Evolutionary conservation across 2,888 invertebrate genomes (phyloP).

Genomic region (Brassicogethes aeneus): DNA sequence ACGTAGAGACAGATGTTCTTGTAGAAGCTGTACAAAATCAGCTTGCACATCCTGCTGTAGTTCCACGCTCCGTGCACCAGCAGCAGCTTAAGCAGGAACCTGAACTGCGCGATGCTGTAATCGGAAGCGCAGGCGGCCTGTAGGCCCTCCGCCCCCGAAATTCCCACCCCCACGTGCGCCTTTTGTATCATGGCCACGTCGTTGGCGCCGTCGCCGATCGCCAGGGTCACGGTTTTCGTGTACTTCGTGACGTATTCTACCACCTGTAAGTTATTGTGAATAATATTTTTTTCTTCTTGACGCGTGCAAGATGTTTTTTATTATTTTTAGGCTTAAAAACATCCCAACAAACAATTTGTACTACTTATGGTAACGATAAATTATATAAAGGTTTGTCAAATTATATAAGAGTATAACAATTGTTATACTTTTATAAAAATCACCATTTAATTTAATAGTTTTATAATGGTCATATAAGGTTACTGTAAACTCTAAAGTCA

Average conservation of each 20-base stretch:
- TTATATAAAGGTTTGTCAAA: no score
- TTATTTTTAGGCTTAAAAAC: no score
- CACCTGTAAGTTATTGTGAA: no score
- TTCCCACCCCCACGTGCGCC: slow-evolving; percentile 95
- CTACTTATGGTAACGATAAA: no score
- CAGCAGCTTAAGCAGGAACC: slow-evolving; percentile 80
- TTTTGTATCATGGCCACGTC: slow-evolving; percentile 98
- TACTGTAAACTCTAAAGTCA: no score
- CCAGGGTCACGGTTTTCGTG: slow-evolving; percentile 80
- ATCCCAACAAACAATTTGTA: no score
- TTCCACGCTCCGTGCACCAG: slow-evolving; percentile 99
- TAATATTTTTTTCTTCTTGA: no score
- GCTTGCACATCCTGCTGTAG: slow-evolving; percentile 93
- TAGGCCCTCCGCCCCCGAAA: slow-evolving; percentile 96
- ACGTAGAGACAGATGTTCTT: slow-evolving; percentile 99
- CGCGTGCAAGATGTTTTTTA: no score
- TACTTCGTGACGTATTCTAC: slow-evolving; percentile 74
- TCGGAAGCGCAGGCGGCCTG: slow-evolving; percentile 99
- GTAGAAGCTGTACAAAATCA: slow-evolving; percentile 98
- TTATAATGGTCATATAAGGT: no score
- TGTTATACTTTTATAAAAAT: no score
- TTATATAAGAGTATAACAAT: no score
- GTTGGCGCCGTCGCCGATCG: slow-evolving; percentile 95
- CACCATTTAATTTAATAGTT: no score
- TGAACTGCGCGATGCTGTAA: slow-evolving; percentile 97